Evolutionary conservation across 2,888 invertebrate genomes (phyloP).

Genomic region (Augochlorella aurata): DNA sequence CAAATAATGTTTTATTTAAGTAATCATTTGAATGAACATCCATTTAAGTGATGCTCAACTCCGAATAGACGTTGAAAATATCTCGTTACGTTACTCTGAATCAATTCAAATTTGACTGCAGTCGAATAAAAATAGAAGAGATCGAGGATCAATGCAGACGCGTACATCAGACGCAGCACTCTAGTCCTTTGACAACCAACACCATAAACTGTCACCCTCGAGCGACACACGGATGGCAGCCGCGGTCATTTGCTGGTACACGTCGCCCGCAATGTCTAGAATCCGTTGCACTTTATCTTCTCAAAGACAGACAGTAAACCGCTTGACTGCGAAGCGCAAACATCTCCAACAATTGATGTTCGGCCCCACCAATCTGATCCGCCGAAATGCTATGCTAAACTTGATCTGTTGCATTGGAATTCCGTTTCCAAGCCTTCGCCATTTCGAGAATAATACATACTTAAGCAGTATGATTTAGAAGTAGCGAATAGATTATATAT

Average conservation of each 20-base stretch:
- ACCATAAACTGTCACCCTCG: slow-evolving; percentile 3
- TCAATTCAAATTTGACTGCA: not conserved
- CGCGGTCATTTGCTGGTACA: not conserved
- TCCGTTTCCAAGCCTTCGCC: not conserved
- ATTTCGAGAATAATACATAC: not conserved
- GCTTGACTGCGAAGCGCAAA: not conserved
- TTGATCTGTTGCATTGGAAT: not conserved
- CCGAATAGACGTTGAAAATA: too few species aligned
- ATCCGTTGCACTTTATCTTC: not conserved
- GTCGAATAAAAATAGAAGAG: not conserved
- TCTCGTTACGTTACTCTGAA: too few species aligned
- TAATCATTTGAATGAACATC: too few species aligned
- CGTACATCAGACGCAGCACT: not conserved
- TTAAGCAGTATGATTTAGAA: too few species aligned
- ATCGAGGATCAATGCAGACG: not conserved
- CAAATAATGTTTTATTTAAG: too few species aligned
- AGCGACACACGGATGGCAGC: not conserved
- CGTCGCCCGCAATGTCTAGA: not conserved
- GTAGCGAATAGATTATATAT: too few species aligned
- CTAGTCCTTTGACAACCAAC: not conserved
- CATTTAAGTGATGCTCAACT: too few species aligned
- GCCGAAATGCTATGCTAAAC: not conserved
- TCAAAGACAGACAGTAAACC: not conserved
- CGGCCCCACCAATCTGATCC: not conserved
- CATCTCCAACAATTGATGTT: not conserved